Evolutionary conservation across 1,140 invertebrate genomes (phyloP).

Genomic region (Monochamus saltuarius): DNA sequence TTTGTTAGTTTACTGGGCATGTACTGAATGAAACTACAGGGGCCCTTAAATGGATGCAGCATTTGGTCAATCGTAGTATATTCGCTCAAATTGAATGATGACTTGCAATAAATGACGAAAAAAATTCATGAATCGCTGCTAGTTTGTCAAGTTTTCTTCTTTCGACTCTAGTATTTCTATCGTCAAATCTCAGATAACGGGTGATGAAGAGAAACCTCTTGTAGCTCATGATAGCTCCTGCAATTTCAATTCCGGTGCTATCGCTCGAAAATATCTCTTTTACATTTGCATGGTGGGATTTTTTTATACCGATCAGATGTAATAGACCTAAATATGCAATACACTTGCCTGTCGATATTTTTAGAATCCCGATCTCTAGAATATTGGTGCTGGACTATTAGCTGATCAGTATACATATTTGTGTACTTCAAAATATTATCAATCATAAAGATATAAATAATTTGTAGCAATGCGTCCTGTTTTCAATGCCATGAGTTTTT

Average conservation of each 20-base stretch:
- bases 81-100: conserved; percentile 2
- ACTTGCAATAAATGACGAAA: conserved; percentile 32
- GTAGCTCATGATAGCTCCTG: conserved; percentile 51
- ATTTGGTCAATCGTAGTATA: conserved; percentile 49
- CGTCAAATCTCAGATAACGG: conserved; percentile 55
- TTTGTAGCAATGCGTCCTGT: not conserved
- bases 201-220: conserved; percentile 55
- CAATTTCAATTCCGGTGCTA: conserved; percentile 34
- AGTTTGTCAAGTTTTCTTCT: too few species aligned
- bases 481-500: conserved; percentile 8
- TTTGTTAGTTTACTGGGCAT: conserved; percentile 55
- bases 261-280: conserved; percentile 10
- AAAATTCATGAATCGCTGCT: conserved; percentile 40
- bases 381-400: too few species aligned
- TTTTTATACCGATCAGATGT: conserved; percentile 19
- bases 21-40: conserved; percentile 51
- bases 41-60: conserved; percentile 46
- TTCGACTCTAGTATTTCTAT: too few species aligned
- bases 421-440: too few species aligned
- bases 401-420: too few species aligned
- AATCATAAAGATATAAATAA: too few species aligned
- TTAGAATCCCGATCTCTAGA: conserved; percentile 1
- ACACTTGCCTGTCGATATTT: not conserved
- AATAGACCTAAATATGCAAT: conserved; percentile 10
- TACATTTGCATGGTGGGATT: conserved; percentile 20